Conservation (phyloP, 2,797 vertebrate genomes). For the Paguma larvata region DNA sequence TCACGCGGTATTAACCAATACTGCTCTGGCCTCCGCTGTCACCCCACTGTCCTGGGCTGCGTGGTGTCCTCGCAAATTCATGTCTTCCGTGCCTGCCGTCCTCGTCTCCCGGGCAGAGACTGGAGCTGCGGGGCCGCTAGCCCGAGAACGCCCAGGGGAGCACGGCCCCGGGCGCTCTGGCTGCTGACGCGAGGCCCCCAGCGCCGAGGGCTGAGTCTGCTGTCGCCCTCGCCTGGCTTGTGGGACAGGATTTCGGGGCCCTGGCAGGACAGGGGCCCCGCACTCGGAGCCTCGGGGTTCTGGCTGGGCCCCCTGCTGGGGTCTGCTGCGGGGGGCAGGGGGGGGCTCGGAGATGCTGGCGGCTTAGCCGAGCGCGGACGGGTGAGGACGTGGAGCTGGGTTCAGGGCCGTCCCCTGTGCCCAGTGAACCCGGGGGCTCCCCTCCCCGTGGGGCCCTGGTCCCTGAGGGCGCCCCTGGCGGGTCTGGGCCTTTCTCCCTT, state of each 20-base stretch:
- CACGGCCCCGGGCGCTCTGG: neutral
- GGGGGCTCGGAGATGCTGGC: neutral
- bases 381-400: neutral
- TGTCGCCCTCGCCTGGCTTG: neutral
- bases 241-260: neutral
- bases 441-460: neutral
- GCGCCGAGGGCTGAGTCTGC: neutral
- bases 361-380: neutral
- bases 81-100: neutral
- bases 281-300: neutral
- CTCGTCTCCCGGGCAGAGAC: accelerated
- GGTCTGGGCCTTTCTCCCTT: neutral
- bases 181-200: neutral
- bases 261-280: neutral
- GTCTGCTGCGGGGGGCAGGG: neutral
- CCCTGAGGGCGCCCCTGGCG: neutral
- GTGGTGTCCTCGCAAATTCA: neutral
- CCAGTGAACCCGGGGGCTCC: neutral
- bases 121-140: neutral
- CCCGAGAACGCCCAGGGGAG: neutral
- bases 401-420: neutral
- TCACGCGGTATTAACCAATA: neutral
- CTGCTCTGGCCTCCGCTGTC: too few species aligned
- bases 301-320: neutral
- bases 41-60: neutral